Evolutionary conservation across 1,140 invertebrate genomes (phyloP), one percentile per base, ranked within the genome.

Genomic region (Helicoverpa armigera): DNA sequence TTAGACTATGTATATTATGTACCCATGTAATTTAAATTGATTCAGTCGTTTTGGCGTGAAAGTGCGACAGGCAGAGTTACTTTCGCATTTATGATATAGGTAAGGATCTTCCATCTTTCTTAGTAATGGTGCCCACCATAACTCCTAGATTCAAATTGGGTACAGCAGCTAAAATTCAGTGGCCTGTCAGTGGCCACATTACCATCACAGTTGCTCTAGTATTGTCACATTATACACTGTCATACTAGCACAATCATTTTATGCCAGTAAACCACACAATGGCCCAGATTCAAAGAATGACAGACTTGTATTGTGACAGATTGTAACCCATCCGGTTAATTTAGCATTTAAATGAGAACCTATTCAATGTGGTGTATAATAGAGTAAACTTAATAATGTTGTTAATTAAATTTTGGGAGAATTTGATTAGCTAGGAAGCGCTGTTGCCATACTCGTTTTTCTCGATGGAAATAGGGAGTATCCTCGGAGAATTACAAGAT

Each of bases 281-380:
- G 75, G n/a, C 75, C 16, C 75, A 53, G 60, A 51, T 77, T 67
- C 23, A 43, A 9, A 35, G 50, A 77, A 54, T 77, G 29, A 65
- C 56, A 75, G n/a, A 67, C 58, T 60, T 31, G 63, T 61, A 82
- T 85, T 85, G 81, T 85, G 61, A 79, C 58, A 51, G 81, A 79
- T 79, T 14, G 69, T 85, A 82, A 79, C 81, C 83, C 83, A 82
- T 85, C 81, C 83, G 78, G 83, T 81, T 79, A 79, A 82, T 81
- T 79, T 76, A 78, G 53, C 53, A 76, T 74, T 23, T 77, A 67
- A 67, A 81, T 58, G 43, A 67, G 75, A 51, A 76, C 54, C 35
- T 77, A 77, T 65, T 54, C 58, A 61, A 48, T 75, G 9, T 43
- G n/a, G 9, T 3, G 29, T 43, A 35, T 58, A 73, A 43, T 29